phyloP scores from a whole-genome alignment of 1,140 invertebrate genomes.

The Euborellia annulipes region DNA sequence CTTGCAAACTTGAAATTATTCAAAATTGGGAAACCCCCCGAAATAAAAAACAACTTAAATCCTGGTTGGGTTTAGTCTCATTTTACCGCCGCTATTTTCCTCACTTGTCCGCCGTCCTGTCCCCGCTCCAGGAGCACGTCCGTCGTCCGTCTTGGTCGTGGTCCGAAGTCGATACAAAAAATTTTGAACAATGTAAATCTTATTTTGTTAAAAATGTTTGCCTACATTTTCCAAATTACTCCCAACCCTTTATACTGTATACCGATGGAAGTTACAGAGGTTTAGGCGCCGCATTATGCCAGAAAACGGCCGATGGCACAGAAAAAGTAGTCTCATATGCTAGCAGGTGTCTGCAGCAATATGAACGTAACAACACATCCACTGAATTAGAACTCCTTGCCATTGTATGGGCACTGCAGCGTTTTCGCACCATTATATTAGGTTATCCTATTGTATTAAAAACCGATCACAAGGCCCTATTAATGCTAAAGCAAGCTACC shows the following conservation, averaged over 20 bases:
- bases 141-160: slow-evolving; percentile 14
- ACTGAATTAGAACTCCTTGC: slow-evolving; percentile 29
- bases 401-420: slow-evolving; percentile 25
- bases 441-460: slow-evolving; percentile 23
- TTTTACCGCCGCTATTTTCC: slow-evolving; percentile 26
- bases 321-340: slow-evolving; percentile 23
- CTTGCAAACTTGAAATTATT: slow-evolving; percentile 18
- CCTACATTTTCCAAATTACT: slow-evolving; percentile 12
- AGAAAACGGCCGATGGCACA: slow-evolving; percentile 7
- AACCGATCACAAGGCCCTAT: slow-evolving; percentile 30
- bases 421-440: slow-evolving; percentile 23
- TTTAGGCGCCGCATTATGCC: slow-evolving; percentile 18
- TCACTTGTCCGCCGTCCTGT: slow-evolving; percentile 13
- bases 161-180: slow-evolving; percentile 10
- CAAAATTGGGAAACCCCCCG: slow-evolving; percentile 17
- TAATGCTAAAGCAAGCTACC: slow-evolving; percentile 25
- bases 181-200: slow-evolving; percentile 13
- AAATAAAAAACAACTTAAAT: slow-evolving; percentile 22
- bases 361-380: slow-evolving; percentile 25
- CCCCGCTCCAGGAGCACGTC: slow-evolving; percentile 17
- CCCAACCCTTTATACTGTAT: slow-evolving; percentile 13
- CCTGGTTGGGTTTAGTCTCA: slow-evolving; percentile 27
- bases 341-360: slow-evolving; percentile 20
- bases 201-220: slow-evolving; percentile 10
- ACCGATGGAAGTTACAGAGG: slow-evolving; percentile 18